Conservation (phyloP, 2,888 invertebrate genomes). For the Merodon equestris region DNA sequence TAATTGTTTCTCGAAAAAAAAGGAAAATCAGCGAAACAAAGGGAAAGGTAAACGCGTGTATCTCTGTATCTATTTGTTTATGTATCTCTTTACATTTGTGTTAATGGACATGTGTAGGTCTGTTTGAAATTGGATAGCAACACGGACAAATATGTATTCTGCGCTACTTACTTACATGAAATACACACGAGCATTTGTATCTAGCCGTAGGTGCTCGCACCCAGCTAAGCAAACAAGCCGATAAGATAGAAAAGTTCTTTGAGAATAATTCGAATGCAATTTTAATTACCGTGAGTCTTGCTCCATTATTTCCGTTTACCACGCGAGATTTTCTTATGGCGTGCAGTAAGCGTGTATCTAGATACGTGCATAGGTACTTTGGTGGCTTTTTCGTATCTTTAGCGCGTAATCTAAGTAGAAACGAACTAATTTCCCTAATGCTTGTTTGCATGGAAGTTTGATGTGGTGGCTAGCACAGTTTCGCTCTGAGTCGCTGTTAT, state of each 20-base stretch:
- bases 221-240: neutral
- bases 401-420: constrained; percentile 50
- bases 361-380: neutral
- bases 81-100: too few species aligned
- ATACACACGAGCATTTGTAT: too few species aligned
- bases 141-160: too few species aligned
- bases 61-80: too few species aligned
- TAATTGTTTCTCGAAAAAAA: constrained; percentile 34
- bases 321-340: neutral
- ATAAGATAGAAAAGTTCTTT: neutral
- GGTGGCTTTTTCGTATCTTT: constrained; percentile 43
- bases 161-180: too few species aligned
- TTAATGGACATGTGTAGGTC: too few species aligned
- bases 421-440: constrained; percentile 67
- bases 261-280: constrained; percentile 36
- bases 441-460: constrained; percentile 20
- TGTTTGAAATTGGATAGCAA: too few species aligned
- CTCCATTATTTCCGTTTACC: constrained; percentile 27
- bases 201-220: neutral
- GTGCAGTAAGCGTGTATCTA: neutral
- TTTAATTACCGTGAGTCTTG: constrained; percentile 47
- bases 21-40: neutral
- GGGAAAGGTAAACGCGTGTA: too few species aligned
- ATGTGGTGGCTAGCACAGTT: too few species aligned
- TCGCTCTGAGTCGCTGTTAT: too few species aligned